These are phyloP conservation scores for Corvus hawaiiensis DNA, from an alignment of 2,113 vertebrate species.

Conservation along the genomic window DNA sequence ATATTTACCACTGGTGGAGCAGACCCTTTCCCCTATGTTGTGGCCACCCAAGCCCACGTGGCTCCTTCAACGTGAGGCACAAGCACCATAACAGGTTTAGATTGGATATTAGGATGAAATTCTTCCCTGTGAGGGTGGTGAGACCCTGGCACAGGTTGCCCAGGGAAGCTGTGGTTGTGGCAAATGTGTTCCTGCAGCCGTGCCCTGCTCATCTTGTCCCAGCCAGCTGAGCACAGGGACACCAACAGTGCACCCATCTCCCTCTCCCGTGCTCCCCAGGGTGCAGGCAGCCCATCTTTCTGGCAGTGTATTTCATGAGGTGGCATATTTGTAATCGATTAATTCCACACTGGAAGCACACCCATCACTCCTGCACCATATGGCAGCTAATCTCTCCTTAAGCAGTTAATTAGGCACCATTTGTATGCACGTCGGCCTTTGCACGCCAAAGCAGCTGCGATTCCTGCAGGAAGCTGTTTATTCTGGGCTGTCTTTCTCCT, in stretches of 20 bases:
- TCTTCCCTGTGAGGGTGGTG: neutral
- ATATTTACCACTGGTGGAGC: neutral
- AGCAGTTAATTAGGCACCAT: conserved; percentile 59
- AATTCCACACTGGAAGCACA: conserved; percentile 1
- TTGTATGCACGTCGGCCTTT: conserved; percentile 34
- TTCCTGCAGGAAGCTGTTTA: conserved; percentile 20
- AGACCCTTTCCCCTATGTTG: accelerated
- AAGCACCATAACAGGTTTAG: neutral
- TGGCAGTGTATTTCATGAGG: neutral
- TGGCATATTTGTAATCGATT: conserved; percentile 21
- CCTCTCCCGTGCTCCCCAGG: neutral
- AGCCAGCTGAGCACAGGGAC: neutral
- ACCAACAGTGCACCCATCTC: neutral
- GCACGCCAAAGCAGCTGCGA: neutral
- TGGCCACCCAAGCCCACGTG: accelerated
- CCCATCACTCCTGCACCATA: conserved; percentile 48
- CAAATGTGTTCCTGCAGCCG: neutral
- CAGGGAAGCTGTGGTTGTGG: neutral
- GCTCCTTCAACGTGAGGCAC: accelerated
- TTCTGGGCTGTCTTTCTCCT: neutral
- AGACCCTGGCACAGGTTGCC: neutral
- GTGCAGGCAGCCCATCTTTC: neutral
- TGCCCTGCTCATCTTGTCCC: neutral
- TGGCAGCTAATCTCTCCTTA: conserved; percentile 61
- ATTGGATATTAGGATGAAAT: neutral